phyloP scores from a whole-genome alignment of 1,140 invertebrate genomes.

The Euglossa dilemma region DNA sequence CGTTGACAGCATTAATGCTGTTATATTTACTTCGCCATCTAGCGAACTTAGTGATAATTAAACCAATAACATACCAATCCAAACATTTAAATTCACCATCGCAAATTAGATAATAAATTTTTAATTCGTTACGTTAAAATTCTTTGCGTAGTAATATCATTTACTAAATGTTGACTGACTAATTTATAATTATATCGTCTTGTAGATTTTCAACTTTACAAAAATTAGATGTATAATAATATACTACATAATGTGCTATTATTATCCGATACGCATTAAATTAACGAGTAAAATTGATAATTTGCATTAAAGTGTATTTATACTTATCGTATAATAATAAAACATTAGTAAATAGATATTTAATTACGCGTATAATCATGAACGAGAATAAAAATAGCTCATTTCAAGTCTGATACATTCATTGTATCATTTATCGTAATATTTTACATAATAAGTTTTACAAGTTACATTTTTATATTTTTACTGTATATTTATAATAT shows the following conservation, averaged over 20 bases:
- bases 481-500: not conserved
- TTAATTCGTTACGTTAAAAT: not conserved
- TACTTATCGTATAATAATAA: not conserved
- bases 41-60: conserved; percentile 8
- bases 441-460: not conserved
- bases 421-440: not conserved
- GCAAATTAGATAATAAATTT: not conserved
- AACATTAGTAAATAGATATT: not conserved
- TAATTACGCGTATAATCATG: not conserved
- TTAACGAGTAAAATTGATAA: not conserved
- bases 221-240: not conserved
- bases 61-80: not conserved
- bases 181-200: not conserved
- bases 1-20: not conserved
- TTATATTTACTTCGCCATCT: conserved; percentile 30
- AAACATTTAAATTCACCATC: conserved; percentile 11
- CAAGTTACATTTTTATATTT: not conserved
- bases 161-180: not conserved
- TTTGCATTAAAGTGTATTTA: not conserved
- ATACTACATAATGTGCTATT: not conserved
- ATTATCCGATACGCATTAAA: not conserved
- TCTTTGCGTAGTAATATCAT: not conserved
- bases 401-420: not conserved
- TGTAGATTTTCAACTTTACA: not conserved
- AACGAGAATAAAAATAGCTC: not conserved